Percentiles rank a stretch among this genome's conserved stretches.
phyloP scores from a whole-genome alignment of 2,113 vertebrate genomes.

The Chionomys nivalis region DNA sequence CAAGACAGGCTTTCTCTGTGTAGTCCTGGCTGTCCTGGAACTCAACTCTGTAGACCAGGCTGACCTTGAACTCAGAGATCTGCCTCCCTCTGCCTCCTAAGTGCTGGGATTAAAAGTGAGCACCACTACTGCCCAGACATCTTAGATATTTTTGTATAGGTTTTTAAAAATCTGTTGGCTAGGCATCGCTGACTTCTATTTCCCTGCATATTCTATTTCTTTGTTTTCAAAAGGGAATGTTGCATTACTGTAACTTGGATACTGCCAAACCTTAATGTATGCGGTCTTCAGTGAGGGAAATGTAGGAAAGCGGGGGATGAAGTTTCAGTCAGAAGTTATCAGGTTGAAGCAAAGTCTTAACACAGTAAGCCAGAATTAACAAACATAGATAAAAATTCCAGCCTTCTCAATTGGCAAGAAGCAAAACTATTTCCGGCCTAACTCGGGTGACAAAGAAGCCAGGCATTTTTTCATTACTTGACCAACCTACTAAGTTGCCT shows the following conservation, averaged over 20 bases:
- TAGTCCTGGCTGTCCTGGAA: neutral
- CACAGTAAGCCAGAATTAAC: conserved; percentile 54
- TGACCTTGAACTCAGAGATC: neutral
- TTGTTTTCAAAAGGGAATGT: conserved; percentile 22
- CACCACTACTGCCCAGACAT: neutral
- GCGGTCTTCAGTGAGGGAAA: neutral
- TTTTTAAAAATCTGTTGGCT: conserved; percentile 20
- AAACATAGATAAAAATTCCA: conserved; percentile 49
- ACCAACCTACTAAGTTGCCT: conserved; percentile 82
- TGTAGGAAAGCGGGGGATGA: neutral
- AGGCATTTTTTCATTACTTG: conserved; percentile 81
- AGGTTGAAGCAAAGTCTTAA: conserved; percentile 20
- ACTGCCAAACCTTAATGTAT: neutral
- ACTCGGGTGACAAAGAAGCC: conserved; percentile 62
- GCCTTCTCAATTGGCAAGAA: conserved; percentile 42
- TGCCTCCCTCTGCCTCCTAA: neutral
- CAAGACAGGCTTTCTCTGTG: neutral
- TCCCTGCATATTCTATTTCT: neutral
- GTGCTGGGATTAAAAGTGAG: neutral
- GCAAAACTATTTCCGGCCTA: conserved; percentile 65
- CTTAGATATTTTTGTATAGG: conserved; percentile 36
- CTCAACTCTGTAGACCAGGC: neutral
- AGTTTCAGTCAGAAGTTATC: conserved; percentile 8
- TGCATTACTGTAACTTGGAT: neutral
- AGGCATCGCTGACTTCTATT: conserved; percentile 26